Evolutionary conservation across 2,888 invertebrate genomes (phyloP), one percentile per base, ranked within the genome.

Genomic region (Steinernema carpocapsae): DNA sequence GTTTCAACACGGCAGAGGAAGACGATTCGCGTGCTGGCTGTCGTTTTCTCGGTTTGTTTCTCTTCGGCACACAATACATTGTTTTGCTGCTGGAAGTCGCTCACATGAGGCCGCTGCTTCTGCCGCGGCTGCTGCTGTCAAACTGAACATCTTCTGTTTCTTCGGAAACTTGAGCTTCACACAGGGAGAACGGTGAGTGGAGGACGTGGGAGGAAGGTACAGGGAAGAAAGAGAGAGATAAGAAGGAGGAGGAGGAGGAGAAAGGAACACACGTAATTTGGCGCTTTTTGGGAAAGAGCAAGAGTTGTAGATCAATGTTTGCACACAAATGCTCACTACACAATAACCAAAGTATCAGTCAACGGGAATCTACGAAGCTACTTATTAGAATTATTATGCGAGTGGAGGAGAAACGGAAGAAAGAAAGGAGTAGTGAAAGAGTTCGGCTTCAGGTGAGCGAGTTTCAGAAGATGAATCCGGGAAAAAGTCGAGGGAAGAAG

Each of bases 131-230:
- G n/a, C n/a, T n/a, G n/a, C 48, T 17, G 48, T n/a, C 48, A 4
- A 48, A 48, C 10, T 26, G 56, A 24, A 56, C 56, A 56, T 56
- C 56, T 24, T 56, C 24, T 56, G 56, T 26, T 56, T 51, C 19
- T 51, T 51, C 22, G 22, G 56, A 56, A 56, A 56, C 56, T 56
- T 56, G 24, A 56, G 56, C 56, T 56, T 56, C 26, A 56, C 56
- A 56, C 6, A 4, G 56, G 26, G 26, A 19, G 26, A 26, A 43
- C 10, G 43, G 43, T 7, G 43, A 43, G 43, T 12, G 43, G 14
- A 43, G 43, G 43, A 43, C 10, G 14, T 14, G 43, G 14, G 43
- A 43, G 14, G 14, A 43, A 43, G 10, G 56, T 10, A 51, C 51
- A 51, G 22, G 26, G 26, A 26, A 14, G 56, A 56, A 12, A 14